A percentile compares a stretch with the other conserved stretches of the same genome.
Evolutionary conservation across 2,797 vertebrate genomes (phyloP).

Genomic region (Morus bassanus): DNA sequence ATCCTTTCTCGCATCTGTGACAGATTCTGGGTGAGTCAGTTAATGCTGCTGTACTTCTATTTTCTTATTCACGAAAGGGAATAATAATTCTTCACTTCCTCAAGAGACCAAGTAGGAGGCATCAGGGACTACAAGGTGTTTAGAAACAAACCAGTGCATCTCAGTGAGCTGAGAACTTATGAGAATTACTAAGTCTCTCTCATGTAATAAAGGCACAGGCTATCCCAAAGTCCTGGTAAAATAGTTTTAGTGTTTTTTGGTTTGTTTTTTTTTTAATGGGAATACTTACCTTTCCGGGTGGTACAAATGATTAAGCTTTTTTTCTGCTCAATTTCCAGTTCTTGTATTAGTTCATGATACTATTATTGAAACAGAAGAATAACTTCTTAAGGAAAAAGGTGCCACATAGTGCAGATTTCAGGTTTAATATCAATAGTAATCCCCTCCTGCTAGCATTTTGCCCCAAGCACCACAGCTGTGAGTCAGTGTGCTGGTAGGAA

Average conservation of each 20-base stretch:
- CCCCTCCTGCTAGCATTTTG: neutral
- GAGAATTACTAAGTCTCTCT: neutral
- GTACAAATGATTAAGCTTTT: neutral
- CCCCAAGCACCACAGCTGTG: neutral
- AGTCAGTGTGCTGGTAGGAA: neutral
- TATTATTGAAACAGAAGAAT: neutral
- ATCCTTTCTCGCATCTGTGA: neutral
- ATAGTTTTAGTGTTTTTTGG: neutral
- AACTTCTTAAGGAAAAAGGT: neutral
- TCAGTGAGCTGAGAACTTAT: neutral
- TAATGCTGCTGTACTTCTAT: neutral
- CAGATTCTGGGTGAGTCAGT: neutral
- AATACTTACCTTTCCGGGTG: neutral
- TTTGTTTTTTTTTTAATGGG: too few species aligned
- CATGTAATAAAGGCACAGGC: neutral
- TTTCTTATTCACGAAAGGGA: neutral
- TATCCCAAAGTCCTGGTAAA: neutral
- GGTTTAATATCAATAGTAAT: neutral
- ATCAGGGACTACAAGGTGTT: neutral
- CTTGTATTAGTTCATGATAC: neutral
- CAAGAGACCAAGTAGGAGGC: neutral
- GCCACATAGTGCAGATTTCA: neutral
- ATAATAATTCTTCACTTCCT: neutral
- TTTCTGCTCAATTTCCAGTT: neutral
- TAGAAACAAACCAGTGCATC: neutral